Evolutionary conservation across 2,888 invertebrate genomes (phyloP), one percentile per base, ranked within the genome.

Genomic region (Lithophane leautieri): DNA sequence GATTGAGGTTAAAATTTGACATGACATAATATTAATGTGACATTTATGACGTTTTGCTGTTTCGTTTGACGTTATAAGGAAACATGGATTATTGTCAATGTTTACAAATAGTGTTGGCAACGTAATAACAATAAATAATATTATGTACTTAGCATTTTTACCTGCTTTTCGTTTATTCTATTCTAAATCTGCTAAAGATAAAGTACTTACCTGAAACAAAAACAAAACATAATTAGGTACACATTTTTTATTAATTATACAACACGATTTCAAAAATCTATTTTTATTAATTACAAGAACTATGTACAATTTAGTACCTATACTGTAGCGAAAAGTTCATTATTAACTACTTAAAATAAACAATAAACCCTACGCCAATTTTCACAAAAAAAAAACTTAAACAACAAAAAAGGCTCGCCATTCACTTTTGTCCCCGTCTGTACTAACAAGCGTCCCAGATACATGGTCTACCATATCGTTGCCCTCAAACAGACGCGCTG

Each of bases 371-470:
- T 16, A 42, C 34, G 7, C 8, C 50, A 63, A 65, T 25, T 16
- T 63, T 58, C 54, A 40, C 28, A 4, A 44, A 44, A 14, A 42
- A 42, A 11, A 42, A 11, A 42, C 42, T 11, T 12, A 47, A 14
- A 58, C 47, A 19, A 9, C 11, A 60, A 65, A 66, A n/a, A 25
- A 19, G 12, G 0, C 6, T 14, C 2, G 7, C 40, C 14, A 62
- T 65, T 65, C 82, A 81, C 82, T 85, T 85, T 71, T 84, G 65
- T 68, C 4, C 14, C 0, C 66, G 77, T 7, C 50, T 71, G 71
- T 88, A 87, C 87, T n/a, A 76, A 76, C 84, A 78, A 76, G 56
- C 76, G 84, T 44, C 81, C 84, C 83, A 87, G 78, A 88, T 87
- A 87, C 87, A 86, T 83, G 83, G 76, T 76, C 70, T 68, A 81